Conservation (phyloP, 1,140 invertebrate species). For the Calliphora vicina region DNA sequence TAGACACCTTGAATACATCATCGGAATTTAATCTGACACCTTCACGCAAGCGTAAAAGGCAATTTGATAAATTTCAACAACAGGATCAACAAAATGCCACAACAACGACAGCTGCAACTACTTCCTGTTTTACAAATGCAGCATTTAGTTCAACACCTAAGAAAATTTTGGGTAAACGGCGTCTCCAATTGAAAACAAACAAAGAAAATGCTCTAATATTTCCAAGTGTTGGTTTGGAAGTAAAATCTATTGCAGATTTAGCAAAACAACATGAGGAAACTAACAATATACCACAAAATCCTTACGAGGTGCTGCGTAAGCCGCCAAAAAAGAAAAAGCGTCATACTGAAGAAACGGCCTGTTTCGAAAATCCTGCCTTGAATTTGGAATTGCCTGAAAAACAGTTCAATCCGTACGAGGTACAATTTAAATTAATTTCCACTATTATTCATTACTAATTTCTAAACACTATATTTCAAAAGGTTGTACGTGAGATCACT, state of each 20-base stretch:
- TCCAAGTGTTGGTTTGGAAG: conserved; percentile 49
- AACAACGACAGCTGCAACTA: conserved; percentile 26
- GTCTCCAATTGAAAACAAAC: conserved; percentile 10
- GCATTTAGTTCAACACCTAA: conserved; percentile 60
- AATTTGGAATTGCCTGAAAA: conserved; percentile 60
- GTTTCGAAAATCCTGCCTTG: conserved; percentile 60
- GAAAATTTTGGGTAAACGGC: conserved; percentile 48
- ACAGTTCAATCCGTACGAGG: conserved; percentile 61
- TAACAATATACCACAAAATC: conserved; percentile 43
- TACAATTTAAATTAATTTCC: conserved; percentile 18
- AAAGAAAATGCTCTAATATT: conserved; percentile 45
- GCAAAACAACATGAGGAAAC: conserved; percentile 18
- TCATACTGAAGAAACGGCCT: conserved; percentile 45
- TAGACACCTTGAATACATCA: background rate
- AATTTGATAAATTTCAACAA: conserved; percentile 40
- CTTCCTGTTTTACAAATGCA: conserved; percentile 57
- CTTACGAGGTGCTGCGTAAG: conserved; percentile 59
- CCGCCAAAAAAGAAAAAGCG: conserved; percentile 60
- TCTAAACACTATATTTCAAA: background rate
- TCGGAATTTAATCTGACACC: conserved; percentile 41
- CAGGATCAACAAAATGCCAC: background rate
- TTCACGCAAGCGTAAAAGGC: conserved; percentile 56
- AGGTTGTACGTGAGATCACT: conserved; percentile 50
- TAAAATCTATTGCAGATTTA: conserved; percentile 57
- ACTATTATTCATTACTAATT: background rate